Conservation (phyloP, 2,113 vertebrate genomes). For the Rhinolophus ferrumequinum region DNA sequence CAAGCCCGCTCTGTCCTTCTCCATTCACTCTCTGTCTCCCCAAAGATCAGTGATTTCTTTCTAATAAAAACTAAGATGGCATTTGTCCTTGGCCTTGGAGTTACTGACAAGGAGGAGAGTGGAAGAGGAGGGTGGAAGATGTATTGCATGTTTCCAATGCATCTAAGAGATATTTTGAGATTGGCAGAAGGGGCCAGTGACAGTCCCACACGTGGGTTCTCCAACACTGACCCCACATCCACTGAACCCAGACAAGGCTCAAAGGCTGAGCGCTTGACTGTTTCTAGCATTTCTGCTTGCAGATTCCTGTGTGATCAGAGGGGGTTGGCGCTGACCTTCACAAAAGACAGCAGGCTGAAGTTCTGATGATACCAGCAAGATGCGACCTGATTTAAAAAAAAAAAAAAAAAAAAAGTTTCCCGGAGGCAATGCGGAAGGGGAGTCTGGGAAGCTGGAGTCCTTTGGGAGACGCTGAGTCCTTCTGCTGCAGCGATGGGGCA, state of each 20-base stretch:
- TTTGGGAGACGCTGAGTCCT: conserved; percentile 49
- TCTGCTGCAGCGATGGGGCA: not conserved
- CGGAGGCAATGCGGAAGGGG: conserved; percentile 77
- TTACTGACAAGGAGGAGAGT: conserved; percentile 10
- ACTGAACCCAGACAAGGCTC: not conserved
- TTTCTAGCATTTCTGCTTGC: not conserved
- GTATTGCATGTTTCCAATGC: not conserved
- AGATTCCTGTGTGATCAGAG: conserved; percentile 35
- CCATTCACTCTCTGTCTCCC: not conserved
- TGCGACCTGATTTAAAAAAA: not conserved
- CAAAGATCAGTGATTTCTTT: not conserved
- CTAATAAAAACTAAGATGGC: not conserved
- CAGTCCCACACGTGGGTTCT: not conserved
- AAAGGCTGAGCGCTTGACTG: not conserved
- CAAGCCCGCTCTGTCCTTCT: not conserved
- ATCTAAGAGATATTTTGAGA: conserved; percentile 44
- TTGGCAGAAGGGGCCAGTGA: conserved; percentile 60
- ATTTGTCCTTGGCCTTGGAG: not conserved
- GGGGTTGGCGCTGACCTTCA: not conserved
- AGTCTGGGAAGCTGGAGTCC: conserved; percentile 66
- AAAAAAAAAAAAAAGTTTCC: conserved; percentile 41
- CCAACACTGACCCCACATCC: not conserved
- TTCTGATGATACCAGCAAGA: conserved; percentile 66
- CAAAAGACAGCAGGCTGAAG: conserved; percentile 40
- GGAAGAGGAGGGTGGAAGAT: not conserved